Evolutionary conservation across 2,888 invertebrate species (phyloP), one percentile per base, ranked within the genome.

Genomic region (Torymus aiolomorphi): DNA sequence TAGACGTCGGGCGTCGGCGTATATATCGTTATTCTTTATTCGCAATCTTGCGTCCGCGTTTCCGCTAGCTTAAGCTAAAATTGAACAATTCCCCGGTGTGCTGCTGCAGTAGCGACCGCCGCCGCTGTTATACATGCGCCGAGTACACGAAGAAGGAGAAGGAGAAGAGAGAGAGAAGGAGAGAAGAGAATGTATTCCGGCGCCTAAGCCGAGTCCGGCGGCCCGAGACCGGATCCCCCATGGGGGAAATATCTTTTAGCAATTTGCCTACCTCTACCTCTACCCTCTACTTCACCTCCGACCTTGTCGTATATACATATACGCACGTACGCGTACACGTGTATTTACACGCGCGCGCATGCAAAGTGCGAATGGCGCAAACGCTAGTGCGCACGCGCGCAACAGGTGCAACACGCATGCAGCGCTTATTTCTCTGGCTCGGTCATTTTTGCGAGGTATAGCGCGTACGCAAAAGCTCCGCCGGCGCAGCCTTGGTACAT

Each of bases 171-270:
- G 42, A 2, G 12, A 51, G 73, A 63, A 54, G 70, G 13, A n/a
- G 49, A 2, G 49, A n/a, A n/a, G 65, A 49, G n/a, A 12, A 31
- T 24, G 56, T 73, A 72, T 72, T 72, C 31, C 62, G 56, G 56
- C 69, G 42, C 18, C 10, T 51, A 63, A 59, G 59, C 31, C 74
- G 81, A 82, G 83, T 85, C 83, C 83, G 83, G 14, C 14, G 31
- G 24, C 51, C 31, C 14, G 81, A 82, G 81, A n/a, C n/a, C n/a
- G n/a, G n/a, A n/a, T 85, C 85, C 85, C 85, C 84, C 86, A 83
- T n/a, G 83, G 78, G 86, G 82, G 80, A 85, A 83, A 87, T 88
- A 86, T 88, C 88, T 88, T 88, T 87, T 87, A 87, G 86, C 85
- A 86, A 87, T 88, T 86, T 87, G 84, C 83, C 82, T n/a, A n/a